Conservation (phyloP, 2,113 vertebrate species). For the Bufo bufo region DNA sequence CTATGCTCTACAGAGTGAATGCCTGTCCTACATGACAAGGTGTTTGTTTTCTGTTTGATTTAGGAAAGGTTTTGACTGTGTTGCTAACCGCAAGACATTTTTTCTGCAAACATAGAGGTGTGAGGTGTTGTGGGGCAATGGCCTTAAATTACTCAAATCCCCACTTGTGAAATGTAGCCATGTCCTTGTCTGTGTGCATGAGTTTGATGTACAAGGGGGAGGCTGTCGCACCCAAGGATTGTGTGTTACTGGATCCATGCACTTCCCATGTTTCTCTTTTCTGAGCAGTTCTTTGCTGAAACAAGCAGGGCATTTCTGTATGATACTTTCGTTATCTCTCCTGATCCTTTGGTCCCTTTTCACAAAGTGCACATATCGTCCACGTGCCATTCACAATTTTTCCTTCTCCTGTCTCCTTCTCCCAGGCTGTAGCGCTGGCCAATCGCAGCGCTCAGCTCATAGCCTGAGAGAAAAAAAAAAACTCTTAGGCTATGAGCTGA, state of each 20-base stretch:
- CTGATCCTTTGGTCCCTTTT: too few relatives aligned
- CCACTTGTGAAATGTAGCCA: not conserved
- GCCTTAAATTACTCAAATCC: conserved; percentile 19
- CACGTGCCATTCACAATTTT: too few relatives aligned
- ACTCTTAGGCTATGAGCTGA: too few relatives aligned
- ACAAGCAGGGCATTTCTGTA: too few relatives aligned
- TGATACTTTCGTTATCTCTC: too few relatives aligned
- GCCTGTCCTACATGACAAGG: conserved; percentile 22
- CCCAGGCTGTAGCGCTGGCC: too few relatives aligned
- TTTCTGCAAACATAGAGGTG: conserved; percentile 5
- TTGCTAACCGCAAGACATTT: conserved; percentile 5
- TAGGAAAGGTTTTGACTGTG: conserved; percentile 25
- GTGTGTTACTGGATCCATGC: not conserved
- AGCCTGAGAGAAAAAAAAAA: too few relatives aligned
- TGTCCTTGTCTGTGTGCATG: not conserved
- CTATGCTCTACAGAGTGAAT: not conserved
- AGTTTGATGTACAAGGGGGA: not conserved
- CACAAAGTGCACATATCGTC: too few relatives aligned
- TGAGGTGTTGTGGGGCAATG: conserved; percentile 22
- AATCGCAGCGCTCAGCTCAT: too few relatives aligned
- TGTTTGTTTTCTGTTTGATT: conserved; percentile 3
- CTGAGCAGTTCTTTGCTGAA: not conserved
- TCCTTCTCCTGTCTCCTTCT: too few relatives aligned
- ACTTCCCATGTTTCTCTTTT: not conserved
- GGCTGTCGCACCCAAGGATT: conserved; percentile 12